A percentile compares a stretch with the other conserved stretches of the same genome.
These are phyloP conservation scores for Bombus waltoni DNA, from an alignment of 1,140 invertebrate genomes.

Conservation along the genomic window DNA sequence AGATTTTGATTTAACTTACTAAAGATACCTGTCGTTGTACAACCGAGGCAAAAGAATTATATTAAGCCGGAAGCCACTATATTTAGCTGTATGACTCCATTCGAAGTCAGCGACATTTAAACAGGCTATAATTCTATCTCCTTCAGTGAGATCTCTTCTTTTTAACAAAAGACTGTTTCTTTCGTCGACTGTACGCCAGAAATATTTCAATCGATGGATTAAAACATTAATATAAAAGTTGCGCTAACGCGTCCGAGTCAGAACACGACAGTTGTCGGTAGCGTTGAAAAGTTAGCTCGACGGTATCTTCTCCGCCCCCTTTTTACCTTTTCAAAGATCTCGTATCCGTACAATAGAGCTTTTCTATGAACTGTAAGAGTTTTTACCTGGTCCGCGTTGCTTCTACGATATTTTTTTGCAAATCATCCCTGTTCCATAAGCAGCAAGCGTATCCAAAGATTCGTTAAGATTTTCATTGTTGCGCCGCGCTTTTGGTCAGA, in stretches of 20 bases:
- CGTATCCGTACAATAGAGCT: conserved; percentile 54
- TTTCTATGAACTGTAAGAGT: conserved; percentile 48
- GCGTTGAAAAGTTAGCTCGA: conserved; percentile 76
- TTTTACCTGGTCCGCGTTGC: conserved; percentile 50
- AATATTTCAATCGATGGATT: conserved; percentile 73
- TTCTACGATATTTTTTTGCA: conserved; percentile 52
- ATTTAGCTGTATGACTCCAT: no score
- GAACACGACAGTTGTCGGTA: conserved; percentile 50
- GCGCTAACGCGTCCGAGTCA: conserved; percentile 50
- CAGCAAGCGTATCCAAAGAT: neutral
- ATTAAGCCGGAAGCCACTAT: no score
- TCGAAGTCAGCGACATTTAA: neutral
- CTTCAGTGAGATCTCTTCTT: neutral
- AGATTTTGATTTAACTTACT: no score
- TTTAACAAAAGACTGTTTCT: conserved; percentile 39
- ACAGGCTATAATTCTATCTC: neutral
- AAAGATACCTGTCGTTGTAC: no score
- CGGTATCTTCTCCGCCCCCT: conserved; percentile 5
- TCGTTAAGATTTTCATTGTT: conserved; percentile 18
- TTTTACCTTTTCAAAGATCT: conserved; percentile 62
- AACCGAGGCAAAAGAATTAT: no score
- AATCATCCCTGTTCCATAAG: conserved; percentile 64
- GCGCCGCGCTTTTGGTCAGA: no score
- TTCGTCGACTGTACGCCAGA: conserved; percentile 11
- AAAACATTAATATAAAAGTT: conserved; percentile 76